A percentile compares a stretch with the other conserved stretches of the same genome.
phyloP scores from a whole-genome alignment of 2,113 vertebrate species.

The Uria aalge region DNA sequence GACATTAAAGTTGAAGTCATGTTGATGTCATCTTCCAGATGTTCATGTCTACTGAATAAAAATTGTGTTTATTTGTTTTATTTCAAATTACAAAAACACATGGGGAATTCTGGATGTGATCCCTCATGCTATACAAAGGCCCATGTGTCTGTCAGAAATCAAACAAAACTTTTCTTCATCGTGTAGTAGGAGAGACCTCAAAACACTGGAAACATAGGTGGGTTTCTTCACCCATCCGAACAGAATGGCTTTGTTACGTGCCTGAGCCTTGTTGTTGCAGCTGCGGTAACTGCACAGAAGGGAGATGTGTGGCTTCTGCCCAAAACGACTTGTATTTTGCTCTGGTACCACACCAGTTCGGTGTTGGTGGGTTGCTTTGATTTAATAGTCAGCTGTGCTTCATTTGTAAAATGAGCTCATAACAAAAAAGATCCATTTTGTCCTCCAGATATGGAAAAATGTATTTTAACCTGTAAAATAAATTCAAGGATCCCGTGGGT shows the following conservation, averaged over 20 bases:
- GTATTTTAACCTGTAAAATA: background rate
- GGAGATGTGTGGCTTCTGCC: background rate
- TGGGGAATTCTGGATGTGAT: slow-evolving; percentile 18
- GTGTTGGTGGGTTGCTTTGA: background rate
- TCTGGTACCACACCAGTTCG: background rate
- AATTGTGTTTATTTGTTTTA: slow-evolving; percentile 53
- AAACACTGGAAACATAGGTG: slow-evolving; percentile 39
- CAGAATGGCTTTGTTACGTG: background rate
- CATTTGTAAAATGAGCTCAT: background rate
- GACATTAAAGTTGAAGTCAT: slow-evolving; percentile 51
- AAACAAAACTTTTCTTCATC: slow-evolving; percentile 38
- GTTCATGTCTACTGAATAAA: slow-evolving; percentile 35
- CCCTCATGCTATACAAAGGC: slow-evolving; percentile 4
- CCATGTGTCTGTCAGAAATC: background rate
- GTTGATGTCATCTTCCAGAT: slow-evolving; percentile 66
- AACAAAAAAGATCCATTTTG: background rate
- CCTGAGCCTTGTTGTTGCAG: slow-evolving; percentile 32
- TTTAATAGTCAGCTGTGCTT: background rate
- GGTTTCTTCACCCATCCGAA: background rate
- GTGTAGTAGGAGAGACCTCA: background rate
- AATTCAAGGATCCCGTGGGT: background rate
- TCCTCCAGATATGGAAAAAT: background rate
- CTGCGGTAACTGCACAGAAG: background rate
- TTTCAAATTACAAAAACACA: slow-evolving; percentile 26
- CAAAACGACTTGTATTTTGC: background rate